Evolutionary conservation across 1,140 invertebrate species (phyloP).

Genomic region (Olivierus martensii): DNA sequence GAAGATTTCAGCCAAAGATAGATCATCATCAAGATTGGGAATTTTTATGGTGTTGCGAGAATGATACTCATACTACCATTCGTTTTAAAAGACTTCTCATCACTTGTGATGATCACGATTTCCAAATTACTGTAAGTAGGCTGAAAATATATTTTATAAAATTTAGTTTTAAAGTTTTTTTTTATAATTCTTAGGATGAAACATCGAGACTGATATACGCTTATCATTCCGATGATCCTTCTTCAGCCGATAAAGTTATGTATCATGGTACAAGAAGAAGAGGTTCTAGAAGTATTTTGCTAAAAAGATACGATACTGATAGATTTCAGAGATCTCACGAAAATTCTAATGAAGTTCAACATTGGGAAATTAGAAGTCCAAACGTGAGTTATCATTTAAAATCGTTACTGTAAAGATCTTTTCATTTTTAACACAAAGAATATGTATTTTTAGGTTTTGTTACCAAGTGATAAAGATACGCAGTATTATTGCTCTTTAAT

Average conservation of each 20-base stretch:
- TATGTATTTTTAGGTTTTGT: no score
- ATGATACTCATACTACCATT: conserved; percentile 22
- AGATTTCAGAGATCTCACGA: no score
- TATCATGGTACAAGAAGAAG: conserved; percentile 25
- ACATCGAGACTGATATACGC: conserved; percentile 23
- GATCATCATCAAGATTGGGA: conserved; percentile 22
- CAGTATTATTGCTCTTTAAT: no score
- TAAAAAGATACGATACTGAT: no score
- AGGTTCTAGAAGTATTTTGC: conserved; percentile 14
- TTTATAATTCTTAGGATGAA: conserved; percentile 17
- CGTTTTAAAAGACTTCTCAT: conserved; percentile 20
- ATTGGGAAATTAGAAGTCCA: no score
- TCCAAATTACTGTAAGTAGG: conserved; percentile 7
- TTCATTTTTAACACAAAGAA: no score
- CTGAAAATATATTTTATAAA: background rate
- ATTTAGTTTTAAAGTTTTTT: background rate
- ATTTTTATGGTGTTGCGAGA: conserved; percentile 20
- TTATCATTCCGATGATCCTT: conserved; percentile 22
- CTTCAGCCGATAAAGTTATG: conserved; percentile 16
- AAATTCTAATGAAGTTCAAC: no score
- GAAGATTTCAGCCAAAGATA: conserved; percentile 18
- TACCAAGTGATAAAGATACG: no score
- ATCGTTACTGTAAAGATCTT: no score
- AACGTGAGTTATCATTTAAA: no score
- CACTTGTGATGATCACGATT: conserved; percentile 21